These are phyloP conservation scores for Melospiza melodia DNA, from an alignment of 2,113 vertebrate genomes.

Conservation along the genomic window DNA sequence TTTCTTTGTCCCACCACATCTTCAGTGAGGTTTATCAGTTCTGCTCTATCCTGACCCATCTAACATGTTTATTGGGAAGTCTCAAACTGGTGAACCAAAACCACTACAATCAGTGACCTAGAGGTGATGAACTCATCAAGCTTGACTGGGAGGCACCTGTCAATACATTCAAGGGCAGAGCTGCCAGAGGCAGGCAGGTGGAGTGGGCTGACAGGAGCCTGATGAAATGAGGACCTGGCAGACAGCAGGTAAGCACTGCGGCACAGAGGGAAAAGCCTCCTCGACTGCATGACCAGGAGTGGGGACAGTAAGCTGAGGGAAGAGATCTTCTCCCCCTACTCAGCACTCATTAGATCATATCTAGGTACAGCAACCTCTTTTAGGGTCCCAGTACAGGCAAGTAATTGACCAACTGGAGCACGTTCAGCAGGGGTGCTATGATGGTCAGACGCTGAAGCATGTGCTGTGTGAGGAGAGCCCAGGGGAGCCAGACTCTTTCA, in stretches of 20 bases:
- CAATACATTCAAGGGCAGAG: not conserved
- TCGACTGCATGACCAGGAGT: not conserved
- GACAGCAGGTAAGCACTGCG: not conserved
- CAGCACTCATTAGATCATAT: not conserved
- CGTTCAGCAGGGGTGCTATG: not conserved
- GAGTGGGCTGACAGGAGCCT: not conserved
- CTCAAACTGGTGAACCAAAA: not conserved
- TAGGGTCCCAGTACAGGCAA: not conserved
- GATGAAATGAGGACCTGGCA: not conserved
- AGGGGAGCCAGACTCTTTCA: accelerated
- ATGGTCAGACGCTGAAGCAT: not conserved
- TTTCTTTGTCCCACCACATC: not conserved
- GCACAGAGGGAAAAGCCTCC: not conserved
- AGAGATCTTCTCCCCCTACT: not conserved
- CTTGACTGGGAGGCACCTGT: not conserved
- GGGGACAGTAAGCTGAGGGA: not conserved
- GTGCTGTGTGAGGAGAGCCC: not conserved
- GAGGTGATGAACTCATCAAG: not conserved
- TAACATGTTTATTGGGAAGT: not conserved
- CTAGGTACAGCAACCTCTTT: not conserved
- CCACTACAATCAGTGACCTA: not conserved
- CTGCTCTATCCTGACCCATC: not conserved
- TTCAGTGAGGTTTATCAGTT: not conserved
- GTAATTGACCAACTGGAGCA: not conserved
- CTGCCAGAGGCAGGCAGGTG: not conserved